These are phyloP conservation scores for Clarias pachynema DNA, from an alignment of 2,797 vertebrate genomes.

Conservation along the genomic window DNA sequence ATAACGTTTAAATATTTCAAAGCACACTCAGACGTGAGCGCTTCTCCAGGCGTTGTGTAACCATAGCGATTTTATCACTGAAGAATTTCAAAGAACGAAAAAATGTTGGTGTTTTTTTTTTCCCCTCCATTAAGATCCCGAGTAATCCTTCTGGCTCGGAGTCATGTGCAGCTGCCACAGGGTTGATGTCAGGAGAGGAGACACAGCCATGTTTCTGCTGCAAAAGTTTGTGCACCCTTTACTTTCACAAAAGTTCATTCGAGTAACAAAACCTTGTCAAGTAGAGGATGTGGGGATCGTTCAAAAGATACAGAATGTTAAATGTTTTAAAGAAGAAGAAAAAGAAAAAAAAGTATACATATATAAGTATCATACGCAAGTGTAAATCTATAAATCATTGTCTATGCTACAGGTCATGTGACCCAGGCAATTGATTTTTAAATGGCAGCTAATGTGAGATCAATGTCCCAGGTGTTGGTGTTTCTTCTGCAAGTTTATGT, in stretches of 20 bases:
- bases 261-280: background rate
- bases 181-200: slow-evolving; percentile 6
- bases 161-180: slow-evolving; percentile 44
- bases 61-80: background rate
- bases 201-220: background rate
- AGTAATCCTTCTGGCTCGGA: slow-evolving; percentile 63
- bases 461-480: too few species aligned
- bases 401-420: too few species aligned
- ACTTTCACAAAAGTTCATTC: background rate
- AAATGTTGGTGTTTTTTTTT: too few species aligned
- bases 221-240: background rate
- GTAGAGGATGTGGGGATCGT: background rate
- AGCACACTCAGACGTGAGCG: background rate
- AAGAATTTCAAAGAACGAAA: background rate
- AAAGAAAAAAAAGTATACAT: too few species aligned
- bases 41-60: background rate
- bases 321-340: too few species aligned
- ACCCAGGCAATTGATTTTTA: too few species aligned
- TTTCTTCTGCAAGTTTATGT: too few species aligned
- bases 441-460: too few species aligned
- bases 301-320: too few species aligned
- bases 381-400: too few species aligned
- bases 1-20: background rate
- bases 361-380: too few species aligned
- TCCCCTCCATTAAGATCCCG: slow-evolving; percentile 19